phyloP scores from a whole-genome alignment of 2,113 vertebrate genomes.

The Ictalurus furcatus region DNA sequence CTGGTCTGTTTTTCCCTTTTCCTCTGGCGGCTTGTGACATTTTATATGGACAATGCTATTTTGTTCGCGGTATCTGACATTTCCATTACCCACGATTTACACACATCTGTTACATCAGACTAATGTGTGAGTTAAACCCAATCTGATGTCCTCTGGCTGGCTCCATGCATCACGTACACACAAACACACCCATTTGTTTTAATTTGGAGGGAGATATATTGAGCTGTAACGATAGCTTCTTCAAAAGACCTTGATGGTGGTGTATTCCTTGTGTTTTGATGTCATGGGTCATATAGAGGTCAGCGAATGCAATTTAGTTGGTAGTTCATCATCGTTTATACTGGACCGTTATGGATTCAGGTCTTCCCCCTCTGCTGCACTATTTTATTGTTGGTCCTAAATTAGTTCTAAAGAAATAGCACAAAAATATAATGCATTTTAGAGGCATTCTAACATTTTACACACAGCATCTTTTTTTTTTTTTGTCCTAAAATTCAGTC shows the following conservation, averaged over 20 bases:
- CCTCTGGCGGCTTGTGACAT: conserved; percentile 51
- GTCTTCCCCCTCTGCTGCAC: too few species aligned
- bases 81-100: conserved; percentile 51
- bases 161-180: not conserved
- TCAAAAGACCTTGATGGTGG: not conserved
- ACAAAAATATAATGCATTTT: not conserved
- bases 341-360: not conserved
- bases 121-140: conserved; percentile 38
- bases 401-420: not conserved
- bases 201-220: not conserved
- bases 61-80: conserved; percentile 43
- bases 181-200: conserved; percentile 5
- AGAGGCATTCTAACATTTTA: not conserved
- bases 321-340: not conserved
- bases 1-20: not conserved
- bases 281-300: not conserved
- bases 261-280: not conserved
- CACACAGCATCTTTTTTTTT: not conserved
- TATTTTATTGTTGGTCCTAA: not conserved
- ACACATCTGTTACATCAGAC: conserved; percentile 39
- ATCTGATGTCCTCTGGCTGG: conserved; percentile 11
- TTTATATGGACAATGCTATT: conserved; percentile 27
- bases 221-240: not conserved
- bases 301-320: not conserved
- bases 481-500: not conserved